These are phyloP conservation scores for Odontocolon sp. DNA, from an alignment of 2,888 invertebrate genomes.

Conservation along the genomic window DNA sequence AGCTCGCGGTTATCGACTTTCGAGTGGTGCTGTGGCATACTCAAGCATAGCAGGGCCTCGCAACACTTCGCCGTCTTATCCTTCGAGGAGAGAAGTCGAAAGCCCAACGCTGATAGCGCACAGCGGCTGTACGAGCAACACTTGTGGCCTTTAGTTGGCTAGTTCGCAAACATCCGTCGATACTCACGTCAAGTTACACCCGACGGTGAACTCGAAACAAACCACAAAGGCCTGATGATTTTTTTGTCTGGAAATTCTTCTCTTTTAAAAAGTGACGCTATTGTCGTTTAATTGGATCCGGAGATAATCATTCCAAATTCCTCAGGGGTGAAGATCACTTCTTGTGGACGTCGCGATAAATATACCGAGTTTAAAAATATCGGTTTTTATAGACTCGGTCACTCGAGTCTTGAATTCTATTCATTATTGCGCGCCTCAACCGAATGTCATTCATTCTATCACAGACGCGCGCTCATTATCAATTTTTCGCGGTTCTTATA, in stretches of 20 bases:
- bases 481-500: conserved; percentile 17
- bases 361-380: neutral
- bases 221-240: neutral
- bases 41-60: conserved; percentile 13
- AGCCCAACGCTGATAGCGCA: conserved; percentile 24
- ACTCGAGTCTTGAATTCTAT: conserved; percentile 10
- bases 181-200: conserved; percentile 24
- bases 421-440: conserved; percentile 29
- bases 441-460: conserved; percentile 3
- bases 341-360: neutral
- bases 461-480: conserved; percentile 23
- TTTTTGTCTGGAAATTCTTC: too few species aligned
- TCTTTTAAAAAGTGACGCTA: neutral
- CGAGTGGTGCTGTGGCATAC: conserved; percentile 31
- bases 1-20: conserved; percentile 54
- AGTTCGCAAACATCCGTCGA: conserved; percentile 50
- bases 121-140: conserved; percentile 26
- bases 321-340: neutral
- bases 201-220: neutral
- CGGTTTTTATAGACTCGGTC: neutral
- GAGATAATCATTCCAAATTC: neutral
- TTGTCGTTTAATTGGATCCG: conserved; percentile 9
- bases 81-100: conserved; percentile 41
- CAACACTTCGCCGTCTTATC: conserved; percentile 46
- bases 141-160: conserved; percentile 24